phyloP scores from a whole-genome alignment of 2,888 invertebrate species.

The Arge pagana region DNA sequence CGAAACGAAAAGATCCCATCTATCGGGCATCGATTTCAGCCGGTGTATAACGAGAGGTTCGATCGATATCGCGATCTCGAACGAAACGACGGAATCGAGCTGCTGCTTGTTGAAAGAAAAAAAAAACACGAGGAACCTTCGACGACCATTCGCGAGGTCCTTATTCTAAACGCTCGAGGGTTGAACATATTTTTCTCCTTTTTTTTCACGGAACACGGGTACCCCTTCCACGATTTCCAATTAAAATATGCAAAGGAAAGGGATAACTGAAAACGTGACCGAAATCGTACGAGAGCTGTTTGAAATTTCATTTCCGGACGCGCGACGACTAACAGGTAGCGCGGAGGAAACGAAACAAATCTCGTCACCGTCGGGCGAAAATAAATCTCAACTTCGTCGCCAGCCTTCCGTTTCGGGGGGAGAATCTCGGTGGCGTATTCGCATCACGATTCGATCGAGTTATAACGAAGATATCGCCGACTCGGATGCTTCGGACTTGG shows the following conservation, averaged over 20 bases:
- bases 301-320: slow-evolving; percentile 7
- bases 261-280: slow-evolving; percentile 2
- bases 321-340: slow-evolving; percentile 1
- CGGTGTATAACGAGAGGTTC: too few species aligned
- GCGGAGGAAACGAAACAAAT: slow-evolving; percentile 6
- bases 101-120: too few species aligned
- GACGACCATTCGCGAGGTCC: neutral
- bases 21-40: neutral
- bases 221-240: too few species aligned
- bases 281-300: slow-evolving; percentile 1
- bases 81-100: too few species aligned
- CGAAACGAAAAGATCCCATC: slow-evolving; percentile 2
- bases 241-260: neutral
- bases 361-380: slow-evolving; percentile 8
- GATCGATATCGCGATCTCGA: neutral
- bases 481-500: neutral
- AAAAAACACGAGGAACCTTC: too few species aligned
- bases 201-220: too few species aligned
- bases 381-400: slow-evolving; percentile 13
- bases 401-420: neutral
- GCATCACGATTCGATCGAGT: slow-evolving; percentile 17
- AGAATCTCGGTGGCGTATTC: slow-evolving; percentile 19
- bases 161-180: too few species aligned
- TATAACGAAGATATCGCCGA: slow-evolving; percentile 16
- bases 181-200: too few species aligned